Evolutionary conservation across 2,113 vertebrate genomes (phyloP), one percentile per base, ranked within the genome.

Genomic region (Planiliza haematocheilus): DNA sequence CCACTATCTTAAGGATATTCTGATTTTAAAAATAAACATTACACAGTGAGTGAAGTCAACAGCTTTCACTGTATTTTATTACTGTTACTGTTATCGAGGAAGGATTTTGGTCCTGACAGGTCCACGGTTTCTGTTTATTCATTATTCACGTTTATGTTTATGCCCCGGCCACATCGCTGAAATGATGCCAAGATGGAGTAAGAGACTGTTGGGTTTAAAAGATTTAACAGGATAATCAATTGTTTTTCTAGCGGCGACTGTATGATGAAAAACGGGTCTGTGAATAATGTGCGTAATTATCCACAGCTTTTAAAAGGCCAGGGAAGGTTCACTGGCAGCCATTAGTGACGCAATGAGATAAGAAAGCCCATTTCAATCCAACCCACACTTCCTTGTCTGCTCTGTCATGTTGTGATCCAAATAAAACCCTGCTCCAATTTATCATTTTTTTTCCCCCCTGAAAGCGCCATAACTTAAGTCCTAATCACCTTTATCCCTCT

Each of bases 281-380:
- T 60, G 21, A 79, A 79, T 45, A 75, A 76, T 42, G 65, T 57
- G 37, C 10, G 38, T 57, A 72, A 86, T 86, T 82, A 80, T 63
- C 61, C 4, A 16, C 24, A 20, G n/a, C 56, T 61, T 52, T 55
- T 70, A 43, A 74, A 73, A 13, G 42, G 24, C 8, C 48, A 66
- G 53, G n/a, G 24, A 61, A 49, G 70, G 51, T 71, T 74, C 68
- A 65, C 14, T 63, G 75, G 72, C 39, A 7, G 45, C 74, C 38
- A 24, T 86, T 75, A 80, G 81, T 43, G 51, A 72, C 56, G 17
- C 38, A 38, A 1, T 11, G n/a, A 75, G 78, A 85, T 83, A 77
- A 79, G 64, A 61, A 67, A 73, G 50, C n/a, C n/a, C 13, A 18
- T 70, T 81, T 51, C 0, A 24, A 53, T 1, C 10, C 18, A 70